Conservation (phyloP, 2,888 invertebrate genomes). For the Polyploca ridens region DNA sequence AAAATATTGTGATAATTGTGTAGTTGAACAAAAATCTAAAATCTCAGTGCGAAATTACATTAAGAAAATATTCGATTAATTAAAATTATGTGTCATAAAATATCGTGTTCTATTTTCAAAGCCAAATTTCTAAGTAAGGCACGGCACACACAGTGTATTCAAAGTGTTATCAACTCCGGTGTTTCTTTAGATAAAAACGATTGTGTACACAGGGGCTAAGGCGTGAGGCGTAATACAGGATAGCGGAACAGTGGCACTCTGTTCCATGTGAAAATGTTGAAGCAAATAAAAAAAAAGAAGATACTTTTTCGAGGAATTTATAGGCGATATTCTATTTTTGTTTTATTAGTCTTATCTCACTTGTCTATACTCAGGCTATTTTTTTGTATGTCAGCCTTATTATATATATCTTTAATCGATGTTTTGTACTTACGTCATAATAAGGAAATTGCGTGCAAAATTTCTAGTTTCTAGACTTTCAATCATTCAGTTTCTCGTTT, state of each 20-base stretch:
- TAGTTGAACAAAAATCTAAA: too few species aligned
- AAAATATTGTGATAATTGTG: too few species aligned
- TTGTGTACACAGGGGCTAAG: slow-evolving; percentile 27
- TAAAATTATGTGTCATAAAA: too few species aligned
- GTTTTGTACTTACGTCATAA: too few species aligned
- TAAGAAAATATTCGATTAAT: too few species aligned
- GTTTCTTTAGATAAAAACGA: slow-evolving; percentile 30
- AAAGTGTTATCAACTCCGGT: slow-evolving; percentile 25
- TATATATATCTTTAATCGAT: too few species aligned
- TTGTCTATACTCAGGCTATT: background rate
- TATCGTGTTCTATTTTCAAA: background rate
- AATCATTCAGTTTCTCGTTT: too few species aligned
- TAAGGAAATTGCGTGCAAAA: too few species aligned
- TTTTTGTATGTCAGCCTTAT: too few species aligned
- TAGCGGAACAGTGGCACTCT: slow-evolving; percentile 26
- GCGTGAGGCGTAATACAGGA: slow-evolving; percentile 26
- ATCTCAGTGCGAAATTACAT: too few species aligned
- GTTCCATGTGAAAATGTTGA: slow-evolving; percentile 28
- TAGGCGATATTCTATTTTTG: background rate
- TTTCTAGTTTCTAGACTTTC: too few species aligned
- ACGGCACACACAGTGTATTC: slow-evolving; percentile 20
- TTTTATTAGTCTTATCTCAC: background rate
- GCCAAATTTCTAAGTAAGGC: background rate
- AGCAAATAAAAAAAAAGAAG: slow-evolving; percentile 21
- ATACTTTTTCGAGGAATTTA: background rate